Conservation (phyloP, 1,140 invertebrate species). For the Acromyrmex heyeri region DNA sequence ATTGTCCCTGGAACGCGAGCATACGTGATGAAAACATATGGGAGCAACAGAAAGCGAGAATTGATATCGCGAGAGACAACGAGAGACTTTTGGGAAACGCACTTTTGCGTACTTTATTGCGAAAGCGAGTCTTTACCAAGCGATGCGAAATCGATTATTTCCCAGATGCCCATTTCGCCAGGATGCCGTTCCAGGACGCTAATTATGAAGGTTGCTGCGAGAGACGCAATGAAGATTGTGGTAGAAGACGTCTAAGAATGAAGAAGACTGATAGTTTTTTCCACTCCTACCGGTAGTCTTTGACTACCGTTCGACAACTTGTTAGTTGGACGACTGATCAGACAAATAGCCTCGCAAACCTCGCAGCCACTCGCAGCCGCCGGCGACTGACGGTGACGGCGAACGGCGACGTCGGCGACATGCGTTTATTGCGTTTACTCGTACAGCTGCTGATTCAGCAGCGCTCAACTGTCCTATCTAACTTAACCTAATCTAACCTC, state of each 20-base stretch:
- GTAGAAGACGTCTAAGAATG: background rate
- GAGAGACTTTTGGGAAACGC: background rate
- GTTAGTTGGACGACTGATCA: background rate
- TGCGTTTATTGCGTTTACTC: background rate
- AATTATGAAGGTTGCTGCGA: background rate
- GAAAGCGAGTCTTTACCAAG: constrained; percentile 57
- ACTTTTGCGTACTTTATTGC: background rate
- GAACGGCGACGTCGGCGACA: too few species aligned
- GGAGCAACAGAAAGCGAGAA: constrained; percentile 3
- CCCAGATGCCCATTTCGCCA: constrained; percentile 24
- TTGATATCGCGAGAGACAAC: background rate
- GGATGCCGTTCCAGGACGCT: background rate
- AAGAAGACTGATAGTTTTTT: too few species aligned
- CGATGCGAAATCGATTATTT: constrained; percentile 55
- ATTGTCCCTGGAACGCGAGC: background rate
- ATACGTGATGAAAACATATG: background rate
- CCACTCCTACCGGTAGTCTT: background rate
- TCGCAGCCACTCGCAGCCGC: too few species aligned
- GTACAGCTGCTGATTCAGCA: background rate
- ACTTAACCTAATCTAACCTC: too few species aligned
- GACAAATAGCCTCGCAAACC: too few species aligned
- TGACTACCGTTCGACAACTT: background rate
- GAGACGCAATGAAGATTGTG: background rate
- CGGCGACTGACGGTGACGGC: too few species aligned
- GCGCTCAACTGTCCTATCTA: too few species aligned